Base-by-base conservation (phyloP, 2,888 invertebrate species). In the Marronus borbonicus region DNA sequence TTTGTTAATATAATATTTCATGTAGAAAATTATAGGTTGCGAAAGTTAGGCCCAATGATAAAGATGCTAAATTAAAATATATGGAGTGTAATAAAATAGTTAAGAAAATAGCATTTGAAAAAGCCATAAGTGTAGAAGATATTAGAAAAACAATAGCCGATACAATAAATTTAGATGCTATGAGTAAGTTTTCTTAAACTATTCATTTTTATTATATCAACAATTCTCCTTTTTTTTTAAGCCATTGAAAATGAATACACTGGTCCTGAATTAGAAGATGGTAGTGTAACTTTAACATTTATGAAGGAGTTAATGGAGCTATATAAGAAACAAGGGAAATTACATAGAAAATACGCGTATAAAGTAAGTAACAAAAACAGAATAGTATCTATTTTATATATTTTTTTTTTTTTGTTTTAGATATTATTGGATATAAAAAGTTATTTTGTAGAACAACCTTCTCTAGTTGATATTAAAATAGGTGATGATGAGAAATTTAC, bases 331-430 rank as follows among this genome's bases (percentile, higher is more conserved):
- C 96, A 98, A 89, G 97, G 97, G 86, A 97, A 95, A 89, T 90
- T 99, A 80, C 99, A 99, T 90, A 93, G 96, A 85, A 98, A 97
- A 91, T 98, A 95, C 91, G 99, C 99, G 31, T 99, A 97, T 89
- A 96, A 98, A 92, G 97, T 96, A 89, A 83, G 80, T 39, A 62
- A 10, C 52, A 12, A 49, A 24, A 12, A 10, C 14, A 66, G 28
- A 3, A 10, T 24, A 17, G 3, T 62, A 8, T 65, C 60, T 49
- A 36, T 68, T 62, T 39, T 2, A 64, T 70, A 8, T 55, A 14
- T 58, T 36, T 72, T 60, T 79, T 69, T 7, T 72, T 31, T 17
- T 72, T 60, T 79, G 66, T 7, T 90, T 65, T 89, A 97, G 97
- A 99, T 99, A 85, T 91, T 99, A 81, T 91, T 98, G 83, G 97